Percentiles rank a stretch among this genome's conserved stretches.
Evolutionary conservation across 2,797 vertebrate species (phyloP).

Genomic region (Lepus townsendii): DNA sequence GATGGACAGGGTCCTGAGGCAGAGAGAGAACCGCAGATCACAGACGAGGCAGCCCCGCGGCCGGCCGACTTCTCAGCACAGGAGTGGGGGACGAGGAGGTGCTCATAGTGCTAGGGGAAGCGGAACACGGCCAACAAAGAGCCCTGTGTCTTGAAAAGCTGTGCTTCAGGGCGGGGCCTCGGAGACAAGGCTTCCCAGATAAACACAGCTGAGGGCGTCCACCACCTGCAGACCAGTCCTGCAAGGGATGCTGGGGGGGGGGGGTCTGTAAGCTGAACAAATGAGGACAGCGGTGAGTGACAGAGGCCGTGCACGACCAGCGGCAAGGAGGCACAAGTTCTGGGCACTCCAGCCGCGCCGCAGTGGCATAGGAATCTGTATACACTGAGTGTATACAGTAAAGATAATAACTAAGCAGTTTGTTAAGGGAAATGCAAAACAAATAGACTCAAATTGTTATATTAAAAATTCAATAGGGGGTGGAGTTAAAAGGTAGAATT

Average conservation of each 20-base stretch:
- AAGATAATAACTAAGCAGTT: not conserved
- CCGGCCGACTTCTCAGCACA: not conserved
- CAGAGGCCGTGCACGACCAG: no score
- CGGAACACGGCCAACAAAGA: not conserved
- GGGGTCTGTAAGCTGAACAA: not conserved
- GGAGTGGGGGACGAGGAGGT: not conserved
- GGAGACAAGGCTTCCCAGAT: not conserved
- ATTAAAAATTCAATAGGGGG: not conserved
- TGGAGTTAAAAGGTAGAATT: not conserved
- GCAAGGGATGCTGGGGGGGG: not conserved
- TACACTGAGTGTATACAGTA: not conserved
- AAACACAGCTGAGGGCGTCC: not conserved
- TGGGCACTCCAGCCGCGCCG: no score
- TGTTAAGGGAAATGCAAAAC: not conserved
- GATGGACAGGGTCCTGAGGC: no score
- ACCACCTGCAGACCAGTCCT: no score
- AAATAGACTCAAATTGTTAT: not conserved
- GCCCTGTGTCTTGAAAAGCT: not conserved
- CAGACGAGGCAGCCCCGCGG: not conserved
- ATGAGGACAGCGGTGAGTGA: no score
- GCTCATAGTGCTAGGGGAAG: no score
- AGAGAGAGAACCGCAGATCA: not conserved
- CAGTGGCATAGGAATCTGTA: no score
- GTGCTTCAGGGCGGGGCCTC: not conserved
- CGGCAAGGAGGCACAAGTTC: no score